Conservation (phyloP, 1,140 invertebrate genomes). For the Drosophila ohnishii region DNA sequence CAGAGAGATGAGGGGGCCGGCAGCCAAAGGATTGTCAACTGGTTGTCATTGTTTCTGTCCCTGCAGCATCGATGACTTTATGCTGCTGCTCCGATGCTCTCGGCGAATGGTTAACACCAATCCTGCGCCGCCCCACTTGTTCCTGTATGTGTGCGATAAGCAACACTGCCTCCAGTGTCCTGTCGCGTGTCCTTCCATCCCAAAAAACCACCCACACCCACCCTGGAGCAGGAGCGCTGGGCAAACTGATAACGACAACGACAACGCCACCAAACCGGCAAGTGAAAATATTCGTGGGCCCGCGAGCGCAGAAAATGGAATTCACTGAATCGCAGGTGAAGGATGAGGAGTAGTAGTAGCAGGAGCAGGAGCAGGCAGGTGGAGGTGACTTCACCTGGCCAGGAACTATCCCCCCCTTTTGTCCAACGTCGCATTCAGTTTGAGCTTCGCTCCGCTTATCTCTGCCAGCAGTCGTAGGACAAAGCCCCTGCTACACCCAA, state of each 20-base stretch:
- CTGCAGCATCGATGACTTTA: constrained; percentile 55
- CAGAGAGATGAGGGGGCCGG: neutral
- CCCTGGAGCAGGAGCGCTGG: constrained; percentile 21
- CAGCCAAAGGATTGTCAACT: constrained; percentile 59
- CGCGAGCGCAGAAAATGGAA: constrained; percentile 72
- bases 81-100: constrained; percentile 42
- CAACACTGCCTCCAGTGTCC: constrained; percentile 55
- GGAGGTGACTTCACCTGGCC: constrained; percentile 40
- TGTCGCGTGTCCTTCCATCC: constrained; percentile 47
- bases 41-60: constrained; percentile 73
- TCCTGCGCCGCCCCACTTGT: constrained; percentile 30
- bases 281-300: constrained; percentile 72
- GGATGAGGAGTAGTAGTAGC: neutral
- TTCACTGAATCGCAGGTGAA: constrained; percentile 43
- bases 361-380: constrained; percentile 1
- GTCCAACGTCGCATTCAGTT: constrained; percentile 49
- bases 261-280: constrained; percentile 61
- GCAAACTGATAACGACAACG: constrained; percentile 45
- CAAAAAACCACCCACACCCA: neutral
- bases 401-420: constrained; percentile 42
- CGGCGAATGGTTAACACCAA: constrained; percentile 45
- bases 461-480: constrained; percentile 62
- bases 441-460: constrained; percentile 60
- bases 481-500: constrained; percentile 35
- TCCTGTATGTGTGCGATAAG: constrained; percentile 58